Base-by-base conservation (phyloP, 2,888 invertebrate genomes). In the Microdon myrmicae region DNA sequence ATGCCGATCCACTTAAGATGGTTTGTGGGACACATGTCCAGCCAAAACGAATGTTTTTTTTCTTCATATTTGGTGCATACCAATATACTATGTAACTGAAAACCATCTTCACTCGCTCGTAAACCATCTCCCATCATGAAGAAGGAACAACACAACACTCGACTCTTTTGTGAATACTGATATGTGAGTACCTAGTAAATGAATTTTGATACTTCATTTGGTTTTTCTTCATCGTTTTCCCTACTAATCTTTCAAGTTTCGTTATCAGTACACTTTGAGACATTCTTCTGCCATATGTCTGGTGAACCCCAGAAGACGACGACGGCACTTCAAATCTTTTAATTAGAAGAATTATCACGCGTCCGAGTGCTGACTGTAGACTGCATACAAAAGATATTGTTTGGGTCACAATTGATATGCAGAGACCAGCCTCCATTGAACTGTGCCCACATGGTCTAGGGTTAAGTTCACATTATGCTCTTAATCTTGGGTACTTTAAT, bases 321-420 rank as follows among this genome's bases (percentile, higher is more conserved):
- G 43, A 22, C 44, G 44, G 10, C 25, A 19, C 41, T 45, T 53
- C 28, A 61, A 64, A 64, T 64, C 56, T 56, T n/a, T 12, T 43
- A 56, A 56, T 56, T 56, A 56, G 20, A 56, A 51, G 45, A 64
- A 49, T 56, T 51, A 56, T 56, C 61, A 64, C 61, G 61, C 37
- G 45, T 31, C 12, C 5, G 12, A 20, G 34, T 44, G 17, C 8
- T 10, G 29, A 43, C 37, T 25, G 26, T 10, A 16, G 38, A 8
- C 37, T 38, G n/a, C 38, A 47, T 29, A 29, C 37, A 38, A 7
- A 35, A 58, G 22, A 32, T 12, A 25, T 31, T 54, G 41, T 60
- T 53, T 53, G 53, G 47, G 37, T 53, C 16, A 59, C 41, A 54
- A 60, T 54, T 60, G 59, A 60, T 60, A 45, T 60, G 58, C 51